Evolutionary conservation across 2,888 invertebrate species (phyloP), one percentile per base, ranked within the genome.

Genomic region (Rhagium mordax): DNA sequence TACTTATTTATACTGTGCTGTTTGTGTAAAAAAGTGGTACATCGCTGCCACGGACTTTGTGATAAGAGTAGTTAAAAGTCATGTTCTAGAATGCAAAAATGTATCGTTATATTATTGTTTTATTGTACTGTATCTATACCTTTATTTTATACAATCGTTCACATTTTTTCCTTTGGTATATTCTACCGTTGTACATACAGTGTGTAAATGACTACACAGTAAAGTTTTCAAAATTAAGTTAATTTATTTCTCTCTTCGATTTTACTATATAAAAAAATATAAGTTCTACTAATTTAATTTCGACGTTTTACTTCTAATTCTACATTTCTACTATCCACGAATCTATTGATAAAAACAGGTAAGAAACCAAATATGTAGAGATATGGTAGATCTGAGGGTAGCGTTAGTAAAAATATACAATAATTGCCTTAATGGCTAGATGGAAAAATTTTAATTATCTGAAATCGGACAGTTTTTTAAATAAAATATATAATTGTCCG

Each of bases 1-100:
- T 87, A 87, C 86, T 87, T 86, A 87, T 87, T 87, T 87, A 87
- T 87, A 87, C 86, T 87, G 87, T 87, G 87, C 86, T 87, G 86
- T 87, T 85, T 86, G 86, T 87, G 87, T 86, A 86, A 76, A 78
- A 77, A 77, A 77, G 75, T 77, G 75, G 76, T 73, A 74, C 57
- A 83, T 84, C 81, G 82, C 81, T 81, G 84, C 86, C 86, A 85
- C 86, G 86, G 87, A 87, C 87, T 87, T 87, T 87, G 87, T 87
- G 87, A 87, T 87, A 87, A 87, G 86, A 86, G 83, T 86, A 86
- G 85, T 85, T 86, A 84, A 82, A 81, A 87, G 87, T 87, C 87
- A 86, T 87, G 86, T 86, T 78, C 86, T 87, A 87, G 86, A 81
- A 84, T 83, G 81, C 83, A 84, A 86, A 84, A 84, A 85, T 86